A percentile compares a stretch with the other conserved stretches of the same genome.
These are phyloP conservation scores for Zophobas morio DNA, from an alignment of 1,140 invertebrate genomes.

Conservation along the genomic window DNA sequence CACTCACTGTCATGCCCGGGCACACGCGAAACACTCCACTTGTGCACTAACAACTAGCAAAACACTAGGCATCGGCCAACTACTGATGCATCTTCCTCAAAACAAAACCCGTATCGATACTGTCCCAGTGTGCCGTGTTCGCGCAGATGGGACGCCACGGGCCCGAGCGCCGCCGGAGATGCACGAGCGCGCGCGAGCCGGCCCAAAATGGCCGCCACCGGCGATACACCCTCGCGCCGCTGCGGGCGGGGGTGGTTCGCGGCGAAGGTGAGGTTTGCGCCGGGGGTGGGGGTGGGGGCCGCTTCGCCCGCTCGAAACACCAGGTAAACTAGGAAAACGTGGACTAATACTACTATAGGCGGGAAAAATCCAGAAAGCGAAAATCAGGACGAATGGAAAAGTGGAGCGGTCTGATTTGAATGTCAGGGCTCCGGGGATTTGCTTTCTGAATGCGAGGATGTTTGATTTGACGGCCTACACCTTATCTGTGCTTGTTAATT, in stretches of 20 bases:
- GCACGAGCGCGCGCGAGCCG: constrained; percentile 24
- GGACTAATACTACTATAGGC: no score
- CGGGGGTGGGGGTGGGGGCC: not conserved
- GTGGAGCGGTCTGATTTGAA: no score
- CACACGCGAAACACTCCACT: constrained; percentile 26
- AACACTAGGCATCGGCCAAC: constrained; percentile 33
- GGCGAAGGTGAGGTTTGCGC: not conserved
- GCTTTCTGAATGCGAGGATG: no score
- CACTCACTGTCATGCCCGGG: constrained; percentile 43
- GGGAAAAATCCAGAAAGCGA: no score
- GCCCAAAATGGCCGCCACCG: constrained; percentile 55
- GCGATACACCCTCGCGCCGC: not conserved
- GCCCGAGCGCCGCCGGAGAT: constrained; percentile 9
- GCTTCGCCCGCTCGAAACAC: no score
- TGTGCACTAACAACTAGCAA: constrained; percentile 18
- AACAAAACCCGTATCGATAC: constrained; percentile 54
- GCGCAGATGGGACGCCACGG: constrained; percentile 52
- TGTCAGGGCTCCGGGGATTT: no score
- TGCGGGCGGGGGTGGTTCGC: not conserved
- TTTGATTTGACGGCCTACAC: no score
- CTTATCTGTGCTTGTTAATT: no score
- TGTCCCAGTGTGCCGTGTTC: constrained; percentile 47
- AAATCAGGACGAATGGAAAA: no score
- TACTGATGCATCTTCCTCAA: constrained; percentile 41
- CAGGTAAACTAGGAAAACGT: no score